These are phyloP conservation scores for Vulpes ferrilata DNA, from an alignment of 2,113 vertebrate species.

Conservation along the genomic window DNA sequence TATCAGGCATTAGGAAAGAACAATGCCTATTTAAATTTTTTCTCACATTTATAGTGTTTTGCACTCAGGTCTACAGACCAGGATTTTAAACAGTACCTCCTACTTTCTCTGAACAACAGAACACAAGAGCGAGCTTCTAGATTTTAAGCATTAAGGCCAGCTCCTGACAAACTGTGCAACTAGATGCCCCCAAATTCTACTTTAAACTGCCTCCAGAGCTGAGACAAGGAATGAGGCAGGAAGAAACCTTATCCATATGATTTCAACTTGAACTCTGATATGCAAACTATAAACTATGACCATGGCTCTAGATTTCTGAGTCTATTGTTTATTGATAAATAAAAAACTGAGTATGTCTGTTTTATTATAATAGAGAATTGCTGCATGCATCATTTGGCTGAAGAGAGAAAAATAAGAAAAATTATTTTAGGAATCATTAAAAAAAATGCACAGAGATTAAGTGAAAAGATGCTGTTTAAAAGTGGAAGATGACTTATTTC, in stretches of 20 bases:
- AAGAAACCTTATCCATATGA: not conserved
- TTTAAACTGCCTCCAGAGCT: not conserved
- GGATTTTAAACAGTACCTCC: not conserved
- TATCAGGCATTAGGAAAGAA: not conserved
- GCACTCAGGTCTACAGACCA: not conserved
- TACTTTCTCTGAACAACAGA: not conserved
- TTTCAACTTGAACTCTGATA: not conserved
- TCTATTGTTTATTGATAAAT: not conserved
- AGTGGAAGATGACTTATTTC: not conserved
- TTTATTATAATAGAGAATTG: constrained; percentile 1
- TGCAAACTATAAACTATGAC: not conserved
- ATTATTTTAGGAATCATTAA: not conserved
- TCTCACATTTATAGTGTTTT: not conserved
- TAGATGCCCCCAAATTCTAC: not conserved
- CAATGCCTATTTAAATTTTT: not conserved
- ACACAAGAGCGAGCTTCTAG: not conserved
- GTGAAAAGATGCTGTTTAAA: not conserved
- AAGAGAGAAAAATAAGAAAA: not conserved
- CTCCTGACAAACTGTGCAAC: not conserved
- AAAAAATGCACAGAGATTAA: not conserved
- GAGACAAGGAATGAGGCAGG: not conserved
- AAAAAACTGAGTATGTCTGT: not conserved
- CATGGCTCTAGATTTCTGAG: not conserved
- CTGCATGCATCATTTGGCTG: not conserved
- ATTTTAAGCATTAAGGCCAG: not conserved